phyloP scores from a whole-genome alignment of 2,113 vertebrate genomes.

The Corydoras maculifer region DNA sequence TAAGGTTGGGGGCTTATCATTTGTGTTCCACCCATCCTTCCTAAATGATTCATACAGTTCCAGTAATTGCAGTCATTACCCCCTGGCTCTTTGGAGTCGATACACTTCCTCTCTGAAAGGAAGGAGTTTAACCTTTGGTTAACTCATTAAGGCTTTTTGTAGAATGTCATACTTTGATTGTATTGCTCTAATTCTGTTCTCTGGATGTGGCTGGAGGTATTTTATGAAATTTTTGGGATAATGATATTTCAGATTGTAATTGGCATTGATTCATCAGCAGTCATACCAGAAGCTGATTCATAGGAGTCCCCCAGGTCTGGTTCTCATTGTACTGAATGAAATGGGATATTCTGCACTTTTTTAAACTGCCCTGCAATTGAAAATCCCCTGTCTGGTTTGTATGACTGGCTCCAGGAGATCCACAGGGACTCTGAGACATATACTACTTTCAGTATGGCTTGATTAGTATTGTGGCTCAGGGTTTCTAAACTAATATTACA shows the following conservation, averaged over 20 bases:
- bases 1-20: not conserved
- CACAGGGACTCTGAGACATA: slow-evolving; percentile 6
- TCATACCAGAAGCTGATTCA: slow-evolving; percentile 21
- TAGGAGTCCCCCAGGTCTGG: slow-evolving; percentile 4
- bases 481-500: not conserved
- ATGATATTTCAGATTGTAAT: slow-evolving; percentile 10
- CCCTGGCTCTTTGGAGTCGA: slow-evolving; percentile 2
- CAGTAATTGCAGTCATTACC: not conserved
- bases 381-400: not conserved
- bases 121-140: not conserved
- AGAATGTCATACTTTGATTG: slow-evolving; percentile 1
- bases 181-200: slow-evolving; percentile 18
- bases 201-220: slow-evolving; percentile 5
- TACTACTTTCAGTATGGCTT: not conserved
- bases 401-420: slow-evolving; percentile 3
- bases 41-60: not conserved
- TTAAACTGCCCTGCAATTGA: slow-evolving; percentile 1
- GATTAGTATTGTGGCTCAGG: not conserved
- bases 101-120: slow-evolving; percentile 2
- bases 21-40: slow-evolving; percentile 4
- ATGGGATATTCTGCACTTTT: slow-evolving; percentile 16
- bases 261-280: slow-evolving; percentile 10
- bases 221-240: slow-evolving; percentile 7
- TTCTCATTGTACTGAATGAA: slow-evolving; percentile 11
- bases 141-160: slow-evolving; percentile 19